Percentiles rank a stretch among this genome's conserved stretches.
Evolutionary conservation across 1,140 invertebrate species (phyloP).

Genomic region (Neodiprion fabricii): DNA sequence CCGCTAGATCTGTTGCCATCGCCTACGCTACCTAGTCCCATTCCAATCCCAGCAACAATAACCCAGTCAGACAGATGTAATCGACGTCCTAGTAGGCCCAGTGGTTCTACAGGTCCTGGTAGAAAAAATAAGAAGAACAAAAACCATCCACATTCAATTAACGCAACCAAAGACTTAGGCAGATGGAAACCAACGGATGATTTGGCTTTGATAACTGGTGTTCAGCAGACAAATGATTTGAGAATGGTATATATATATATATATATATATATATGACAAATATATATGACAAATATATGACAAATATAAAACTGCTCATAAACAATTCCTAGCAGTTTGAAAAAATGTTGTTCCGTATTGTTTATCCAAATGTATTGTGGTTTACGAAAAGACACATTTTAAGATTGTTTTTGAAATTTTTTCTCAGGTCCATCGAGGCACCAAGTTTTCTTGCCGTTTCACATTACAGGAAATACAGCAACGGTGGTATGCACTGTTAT

Average conservation of each 20-base stretch:
- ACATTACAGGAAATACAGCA: constrained; percentile 93
- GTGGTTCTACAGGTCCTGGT: constrained; percentile 49
- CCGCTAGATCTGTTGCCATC: constrained; percentile 52
- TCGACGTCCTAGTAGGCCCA: constrained; percentile 45
- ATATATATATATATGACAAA: no score
- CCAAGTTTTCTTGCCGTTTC: constrained; percentile 96
- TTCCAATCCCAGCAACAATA: constrained; percentile 48
- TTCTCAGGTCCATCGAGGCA: constrained; percentile 83
- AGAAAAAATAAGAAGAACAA: constrained; percentile 60
- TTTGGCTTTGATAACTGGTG: constrained; percentile 89
- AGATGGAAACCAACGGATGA: constrained; percentile 98
- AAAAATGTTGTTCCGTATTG: background rate
- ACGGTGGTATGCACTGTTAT: constrained; percentile 94
- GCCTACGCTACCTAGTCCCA: constrained; percentile 52
- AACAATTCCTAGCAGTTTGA: background rate
- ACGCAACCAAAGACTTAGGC: constrained; percentile 83
- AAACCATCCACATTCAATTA: constrained; percentile 56
- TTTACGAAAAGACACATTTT: background rate
- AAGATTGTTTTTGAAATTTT: background rate
- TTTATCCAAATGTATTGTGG: background rate
- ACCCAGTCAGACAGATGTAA: constrained; percentile 50
- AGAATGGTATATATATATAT: constrained; percentile 48
- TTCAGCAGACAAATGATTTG: constrained; percentile 80
- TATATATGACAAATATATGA: background rate
- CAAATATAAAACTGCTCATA: background rate